Percentiles rank a stretch among this genome's conserved stretches.
phyloP scores from a whole-genome alignment of 2,113 vertebrate genomes.

The Martes martes region DNA sequence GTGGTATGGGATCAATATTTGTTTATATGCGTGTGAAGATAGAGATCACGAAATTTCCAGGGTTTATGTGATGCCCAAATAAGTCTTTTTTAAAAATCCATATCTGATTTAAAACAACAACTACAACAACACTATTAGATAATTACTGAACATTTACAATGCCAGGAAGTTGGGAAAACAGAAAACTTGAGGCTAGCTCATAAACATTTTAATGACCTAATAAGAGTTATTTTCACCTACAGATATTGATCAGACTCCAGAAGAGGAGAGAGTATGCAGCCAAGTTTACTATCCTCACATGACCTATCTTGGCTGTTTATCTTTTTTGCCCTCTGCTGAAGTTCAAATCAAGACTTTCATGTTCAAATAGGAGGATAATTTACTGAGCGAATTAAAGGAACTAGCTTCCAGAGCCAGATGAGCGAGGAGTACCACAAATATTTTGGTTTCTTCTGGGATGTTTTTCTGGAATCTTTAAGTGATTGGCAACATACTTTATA shows the following conservation, averaged over 20 bases:
- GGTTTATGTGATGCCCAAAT: neutral
- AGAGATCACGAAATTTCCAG: neutral
- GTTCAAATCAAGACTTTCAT: slow-evolving; percentile 54
- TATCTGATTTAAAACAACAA: slow-evolving; percentile 15
- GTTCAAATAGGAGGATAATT: slow-evolving; percentile 35
- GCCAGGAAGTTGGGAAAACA: slow-evolving; percentile 35
- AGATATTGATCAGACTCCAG: slow-evolving; percentile 44
- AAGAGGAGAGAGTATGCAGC: neutral
- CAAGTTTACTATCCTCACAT: slow-evolving; percentile 40
- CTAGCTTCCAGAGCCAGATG: neutral
- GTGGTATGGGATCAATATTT: neutral
- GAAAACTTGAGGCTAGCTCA: slow-evolving; percentile 41
- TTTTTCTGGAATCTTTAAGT: neutral
- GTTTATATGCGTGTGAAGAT: neutral
- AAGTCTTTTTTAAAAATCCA: neutral
- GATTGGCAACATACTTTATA: neutral
- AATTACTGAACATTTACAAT: slow-evolving; percentile 35
- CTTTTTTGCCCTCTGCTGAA: slow-evolving; percentile 8
- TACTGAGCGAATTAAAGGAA: slow-evolving; percentile 25
- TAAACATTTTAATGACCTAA: slow-evolving; percentile 53
- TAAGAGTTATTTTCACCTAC: slow-evolving; percentile 56
- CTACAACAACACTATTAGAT: neutral
- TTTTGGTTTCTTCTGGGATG: neutral
- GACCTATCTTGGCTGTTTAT: slow-evolving; percentile 24
- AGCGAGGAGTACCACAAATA: neutral